Percentiles rank a stretch among this genome's conserved stretches.
Conservation (phyloP, 2,888 invertebrate species). For the Acrobasis repandana region DNA sequence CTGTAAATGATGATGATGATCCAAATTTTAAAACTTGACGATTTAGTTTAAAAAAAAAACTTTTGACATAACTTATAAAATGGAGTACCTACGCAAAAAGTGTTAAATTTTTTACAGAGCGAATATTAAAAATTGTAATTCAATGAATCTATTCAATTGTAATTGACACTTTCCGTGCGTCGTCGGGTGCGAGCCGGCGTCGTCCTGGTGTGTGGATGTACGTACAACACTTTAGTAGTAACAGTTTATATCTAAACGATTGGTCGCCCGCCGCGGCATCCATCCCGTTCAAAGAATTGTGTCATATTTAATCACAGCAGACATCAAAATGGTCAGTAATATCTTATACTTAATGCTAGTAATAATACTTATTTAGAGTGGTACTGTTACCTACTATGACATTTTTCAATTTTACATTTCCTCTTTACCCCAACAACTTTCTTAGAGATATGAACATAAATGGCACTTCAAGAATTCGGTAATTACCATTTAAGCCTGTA, state of each 20-base stretch:
- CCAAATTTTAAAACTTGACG: too few relatives aligned
- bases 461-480: too few relatives aligned
- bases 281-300: slow-evolving; percentile 16
- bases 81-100: background rate
- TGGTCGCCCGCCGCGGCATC: slow-evolving; percentile 26
- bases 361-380: background rate
- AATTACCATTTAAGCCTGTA: too few relatives aligned
- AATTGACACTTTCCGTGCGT: slow-evolving; percentile 27
- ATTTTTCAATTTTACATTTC: too few relatives aligned
- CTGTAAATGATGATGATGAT: too few relatives aligned
- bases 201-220: slow-evolving; percentile 25
- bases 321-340: slow-evolving; percentile 18
- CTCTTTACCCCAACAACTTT: too few relatives aligned
- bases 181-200: slow-evolving; percentile 18
- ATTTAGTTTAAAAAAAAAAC: too few relatives aligned
- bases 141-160: slow-evolving; percentile 27
- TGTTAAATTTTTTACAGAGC: background rate
- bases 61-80: too few relatives aligned
- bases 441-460: too few relatives aligned
- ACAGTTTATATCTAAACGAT: slow-evolving; percentile 29
- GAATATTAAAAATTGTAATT: slow-evolving; percentile 13
- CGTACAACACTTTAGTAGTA: slow-evolving; percentile 32
- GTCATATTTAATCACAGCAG: background rate
- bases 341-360: background rate
- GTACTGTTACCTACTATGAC: too few relatives aligned